Conservation (phyloP, 1,140 invertebrate species). For the Plodia interpunctella region DNA sequence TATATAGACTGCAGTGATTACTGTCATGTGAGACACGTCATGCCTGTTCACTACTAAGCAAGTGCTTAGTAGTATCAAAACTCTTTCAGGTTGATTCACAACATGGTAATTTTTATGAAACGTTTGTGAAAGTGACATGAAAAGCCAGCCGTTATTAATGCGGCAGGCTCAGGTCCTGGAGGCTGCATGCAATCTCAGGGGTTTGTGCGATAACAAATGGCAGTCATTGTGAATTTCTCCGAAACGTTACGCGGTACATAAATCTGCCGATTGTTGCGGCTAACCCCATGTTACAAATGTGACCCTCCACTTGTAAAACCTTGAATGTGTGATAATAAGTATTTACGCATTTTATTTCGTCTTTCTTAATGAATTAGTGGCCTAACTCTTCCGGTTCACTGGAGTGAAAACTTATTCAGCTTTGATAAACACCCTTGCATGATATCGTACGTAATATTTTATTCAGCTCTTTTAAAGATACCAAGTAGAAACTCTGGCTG, state of each 20-base stretch:
- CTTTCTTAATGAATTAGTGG: background rate
- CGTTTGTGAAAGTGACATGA: conserved; percentile 1
- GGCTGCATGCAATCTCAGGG: background rate
- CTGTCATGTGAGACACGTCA: too few species aligned
- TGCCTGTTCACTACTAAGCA: too few species aligned
- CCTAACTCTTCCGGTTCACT: background rate
- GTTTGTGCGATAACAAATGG: background rate
- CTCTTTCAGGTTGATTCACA: background rate
- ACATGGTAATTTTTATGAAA: background rate
- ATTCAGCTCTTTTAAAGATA: too few species aligned
- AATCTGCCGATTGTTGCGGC: background rate
- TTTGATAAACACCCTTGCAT: too few species aligned
- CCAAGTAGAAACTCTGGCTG: too few species aligned
- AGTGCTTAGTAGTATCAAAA: too few species aligned
- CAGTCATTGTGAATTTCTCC: background rate
- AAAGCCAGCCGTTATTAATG: background rate
- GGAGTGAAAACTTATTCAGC: background rate
- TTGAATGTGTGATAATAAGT: background rate
- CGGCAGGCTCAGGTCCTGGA: background rate
- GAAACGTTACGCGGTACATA: background rate
- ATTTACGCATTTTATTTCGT: background rate
- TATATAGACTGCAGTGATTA: too few species aligned
- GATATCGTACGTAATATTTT: too few species aligned
- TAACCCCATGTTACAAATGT: background rate
- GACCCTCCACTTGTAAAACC: background rate